Evolutionary conservation across 2,888 invertebrate genomes (phyloP).

Genomic region (Apotomis capreana): DNA sequence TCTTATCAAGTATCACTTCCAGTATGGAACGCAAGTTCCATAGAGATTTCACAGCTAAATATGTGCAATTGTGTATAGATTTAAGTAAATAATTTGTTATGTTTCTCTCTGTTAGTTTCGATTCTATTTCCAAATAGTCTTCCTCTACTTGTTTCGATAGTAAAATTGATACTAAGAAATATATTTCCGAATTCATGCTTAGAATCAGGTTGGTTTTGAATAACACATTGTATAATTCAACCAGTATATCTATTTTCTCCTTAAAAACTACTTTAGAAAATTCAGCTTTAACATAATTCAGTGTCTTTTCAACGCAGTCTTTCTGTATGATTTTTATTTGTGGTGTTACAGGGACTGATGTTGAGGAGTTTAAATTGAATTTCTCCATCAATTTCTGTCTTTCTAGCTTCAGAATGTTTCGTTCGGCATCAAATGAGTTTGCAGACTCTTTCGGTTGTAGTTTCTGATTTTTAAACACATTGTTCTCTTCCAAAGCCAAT

Average conservation of each 20-base stretch:
- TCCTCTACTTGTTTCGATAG: slow-evolving; percentile 76
- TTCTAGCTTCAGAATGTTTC: slow-evolving; percentile 74
- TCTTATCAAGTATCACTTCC: slow-evolving; percentile 83
- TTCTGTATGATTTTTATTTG: slow-evolving; percentile 68
- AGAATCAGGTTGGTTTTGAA: slow-evolving; percentile 85
- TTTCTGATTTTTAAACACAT: slow-evolving; percentile 67
- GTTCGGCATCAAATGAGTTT: slow-evolving; percentile 68
- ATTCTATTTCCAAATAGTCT: slow-evolving; percentile 58
- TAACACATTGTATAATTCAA: slow-evolving; percentile 83
- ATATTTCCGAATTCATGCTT: slow-evolving; percentile 87
- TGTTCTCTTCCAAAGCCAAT: slow-evolving; percentile 65
- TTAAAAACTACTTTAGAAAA: slow-evolving; percentile 74
- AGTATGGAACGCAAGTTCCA: slow-evolving; percentile 83
- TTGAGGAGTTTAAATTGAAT: slow-evolving; percentile 69
- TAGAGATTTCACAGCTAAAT: slow-evolving; percentile 88
- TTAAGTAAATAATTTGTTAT: slow-evolving; percentile 48
- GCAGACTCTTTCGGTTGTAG: slow-evolving; percentile 64
- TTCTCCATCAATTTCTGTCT: slow-evolving; percentile 76
- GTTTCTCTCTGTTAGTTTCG: slow-evolving; percentile 51
- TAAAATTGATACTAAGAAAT: slow-evolving; percentile 87
- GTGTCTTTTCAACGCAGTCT: slow-evolving; percentile 56
- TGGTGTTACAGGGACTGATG: slow-evolving; percentile 54
- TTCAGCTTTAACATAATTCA: slow-evolving; percentile 68
- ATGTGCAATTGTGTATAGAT: slow-evolving; percentile 87
- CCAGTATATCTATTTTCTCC: slow-evolving; percentile 81